Evolutionary conservation across 1,140 invertebrate genomes (phyloP), one percentile per base, ranked within the genome.

Genomic region (Pteromalus puparum): DNA sequence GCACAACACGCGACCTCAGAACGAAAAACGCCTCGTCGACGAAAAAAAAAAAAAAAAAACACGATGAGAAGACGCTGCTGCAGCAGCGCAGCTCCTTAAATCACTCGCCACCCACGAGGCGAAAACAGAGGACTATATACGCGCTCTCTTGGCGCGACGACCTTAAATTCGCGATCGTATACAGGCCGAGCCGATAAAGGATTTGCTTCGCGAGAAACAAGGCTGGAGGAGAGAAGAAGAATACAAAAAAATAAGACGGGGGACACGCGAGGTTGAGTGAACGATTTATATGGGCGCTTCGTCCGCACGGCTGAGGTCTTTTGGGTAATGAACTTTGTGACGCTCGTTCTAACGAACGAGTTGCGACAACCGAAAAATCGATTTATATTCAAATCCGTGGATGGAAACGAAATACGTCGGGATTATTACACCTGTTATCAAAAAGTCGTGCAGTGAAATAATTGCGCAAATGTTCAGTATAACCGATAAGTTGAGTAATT

Each of bases 171-270:
- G 13, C 46, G 75, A 53, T 28, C 24, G 76, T 18, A 80, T 78
- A n/a, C 77, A 70, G 77, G 65, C 34, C 53, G 53, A 28, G 34
- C 61, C 61, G 24, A 46, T 46, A 42, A 80, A 80, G 34, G 77
- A 68, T 24, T 68, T 21, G 61, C 18, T 61, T 61, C 18, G 21
- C 53, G 6, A 21, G 18, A 4, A 61, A 61, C 53, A 61, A 61
- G 53, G 53, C 5, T 61, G 38, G 7, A 42, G 18, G 53, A 61
- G 53, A 18, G 21, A 61, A 21, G 21, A 18, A 18, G 7, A 61
- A 61, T n/a, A 1, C 0, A 61, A 61, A 15, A 10, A 48, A 61
- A 42, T 42, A 42, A 42, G 38, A 61, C 12, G 18, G 7, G 53
- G 53, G 53, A 61, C 53, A 61, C 21, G 53, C 21, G 53, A 61